Conservation (phyloP, 2,113 vertebrate species). For the Micromys minutus region DNA sequence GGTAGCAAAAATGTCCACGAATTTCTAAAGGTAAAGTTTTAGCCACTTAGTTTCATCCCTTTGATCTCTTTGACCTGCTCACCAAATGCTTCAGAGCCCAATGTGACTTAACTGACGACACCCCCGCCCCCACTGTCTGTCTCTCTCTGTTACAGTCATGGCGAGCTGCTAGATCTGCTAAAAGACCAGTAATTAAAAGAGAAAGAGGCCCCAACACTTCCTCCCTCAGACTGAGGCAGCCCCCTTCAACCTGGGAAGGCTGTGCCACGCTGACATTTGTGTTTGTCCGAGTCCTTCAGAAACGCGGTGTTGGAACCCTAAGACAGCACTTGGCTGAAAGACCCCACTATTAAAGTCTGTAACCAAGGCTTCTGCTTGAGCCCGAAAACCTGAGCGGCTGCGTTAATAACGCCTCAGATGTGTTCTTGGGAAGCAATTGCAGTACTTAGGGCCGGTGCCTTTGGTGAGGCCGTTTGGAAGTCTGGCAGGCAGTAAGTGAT, state of each 20-base stretch:
- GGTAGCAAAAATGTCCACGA: background rate
- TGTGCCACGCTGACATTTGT: background rate
- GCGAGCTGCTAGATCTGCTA: background rate
- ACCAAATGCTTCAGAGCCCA: background rate
- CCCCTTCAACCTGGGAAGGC: background rate
- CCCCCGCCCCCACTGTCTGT: too few species aligned
- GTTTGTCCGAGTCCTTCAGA: conserved; percentile 42
- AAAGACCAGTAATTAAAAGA: background rate
- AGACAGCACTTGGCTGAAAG: conserved; percentile 68
- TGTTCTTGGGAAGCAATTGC: conserved; percentile 68
- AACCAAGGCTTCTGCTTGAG: conserved; percentile 73
- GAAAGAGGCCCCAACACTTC: background rate
- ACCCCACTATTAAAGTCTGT: conserved; percentile 74
- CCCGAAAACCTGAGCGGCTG: conserved; percentile 74
- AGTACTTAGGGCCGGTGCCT: conserved; percentile 57
- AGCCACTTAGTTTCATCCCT: background rate
- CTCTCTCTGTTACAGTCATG: background rate
- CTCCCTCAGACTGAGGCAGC: background rate
- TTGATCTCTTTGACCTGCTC: background rate
- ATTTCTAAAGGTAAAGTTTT: background rate
- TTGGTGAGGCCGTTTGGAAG: conserved; percentile 72
- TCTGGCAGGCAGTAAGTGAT: conserved; percentile 25
- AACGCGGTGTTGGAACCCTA: conserved; percentile 61
- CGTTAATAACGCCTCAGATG: conserved; percentile 67
- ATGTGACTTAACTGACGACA: background rate